These are phyloP conservation scores for Tinamus guttatus DNA, from an alignment of 2,113 vertebrate species.

Conservation along the genomic window DNA sequence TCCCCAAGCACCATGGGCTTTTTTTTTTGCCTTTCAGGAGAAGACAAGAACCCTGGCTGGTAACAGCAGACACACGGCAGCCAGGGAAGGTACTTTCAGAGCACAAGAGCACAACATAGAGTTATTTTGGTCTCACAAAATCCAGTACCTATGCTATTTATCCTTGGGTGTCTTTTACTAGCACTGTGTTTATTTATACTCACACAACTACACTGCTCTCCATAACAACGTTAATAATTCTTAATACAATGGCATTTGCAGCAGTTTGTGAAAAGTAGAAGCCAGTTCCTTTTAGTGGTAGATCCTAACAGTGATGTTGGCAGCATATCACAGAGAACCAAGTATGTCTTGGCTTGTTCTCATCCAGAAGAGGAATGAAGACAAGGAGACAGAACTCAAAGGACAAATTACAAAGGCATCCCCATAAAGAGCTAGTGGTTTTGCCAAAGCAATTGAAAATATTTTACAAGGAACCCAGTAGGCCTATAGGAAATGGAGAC, in stretches of 20 bases:
- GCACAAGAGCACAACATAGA: not conserved
- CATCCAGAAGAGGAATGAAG: not conserved
- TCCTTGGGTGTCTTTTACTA: conserved; percentile 25
- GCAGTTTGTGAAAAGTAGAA: not conserved
- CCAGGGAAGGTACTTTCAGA: not conserved
- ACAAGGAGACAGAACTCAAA: not conserved
- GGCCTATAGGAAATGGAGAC: not conserved
- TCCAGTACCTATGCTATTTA: conserved; percentile 34
- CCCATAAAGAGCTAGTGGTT: not conserved
- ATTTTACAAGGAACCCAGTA: conserved; percentile 11
- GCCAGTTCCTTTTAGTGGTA: not conserved
- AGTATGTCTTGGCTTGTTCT: not conserved
- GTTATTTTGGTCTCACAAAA: conserved; percentile 41
- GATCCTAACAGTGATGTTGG: fast-evolving
- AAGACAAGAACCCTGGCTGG: not conserved
- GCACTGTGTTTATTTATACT: conserved; percentile 41
- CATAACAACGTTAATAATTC: not conserved
- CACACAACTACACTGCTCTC: not conserved
- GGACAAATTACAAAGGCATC: not conserved
- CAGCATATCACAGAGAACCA: not conserved
- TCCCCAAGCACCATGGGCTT: not conserved
- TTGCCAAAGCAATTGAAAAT: not conserved
- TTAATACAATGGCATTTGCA: not conserved
- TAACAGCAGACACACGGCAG: not conserved
- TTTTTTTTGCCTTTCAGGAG: not conserved